These are phyloP conservation scores for Crax fasciolata DNA, from an alignment of 2,797 vertebrate species.

Conservation along the genomic window DNA sequence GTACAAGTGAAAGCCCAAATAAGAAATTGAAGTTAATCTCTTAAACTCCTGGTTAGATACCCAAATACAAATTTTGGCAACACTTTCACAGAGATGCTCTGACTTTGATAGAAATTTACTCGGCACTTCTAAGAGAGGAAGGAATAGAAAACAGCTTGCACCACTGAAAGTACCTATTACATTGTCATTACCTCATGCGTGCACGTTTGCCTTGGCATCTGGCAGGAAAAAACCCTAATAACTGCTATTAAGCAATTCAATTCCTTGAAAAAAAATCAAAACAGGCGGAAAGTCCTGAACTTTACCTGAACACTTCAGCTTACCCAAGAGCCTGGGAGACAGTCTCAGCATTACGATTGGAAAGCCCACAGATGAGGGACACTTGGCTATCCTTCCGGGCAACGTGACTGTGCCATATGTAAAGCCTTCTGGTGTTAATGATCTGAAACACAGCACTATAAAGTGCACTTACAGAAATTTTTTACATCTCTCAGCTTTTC, in stretches of 20 bases:
- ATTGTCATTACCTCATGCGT: background rate
- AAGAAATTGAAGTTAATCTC: background rate
- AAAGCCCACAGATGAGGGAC: background rate
- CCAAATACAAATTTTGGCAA: background rate
- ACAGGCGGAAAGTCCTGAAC: background rate
- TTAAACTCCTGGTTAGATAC: background rate
- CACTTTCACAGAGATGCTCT: background rate
- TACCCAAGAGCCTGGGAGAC: background rate
- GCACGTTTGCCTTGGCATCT: background rate
- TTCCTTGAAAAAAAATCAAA: background rate
- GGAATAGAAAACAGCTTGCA: background rate
- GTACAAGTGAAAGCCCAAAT: background rate
- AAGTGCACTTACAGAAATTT: accelerated
- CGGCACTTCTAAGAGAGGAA: background rate
- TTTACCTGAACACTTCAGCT: background rate
- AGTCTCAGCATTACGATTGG: background rate
- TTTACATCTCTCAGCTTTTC: background rate
- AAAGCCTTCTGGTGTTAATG: background rate
- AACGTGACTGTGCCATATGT: background rate
- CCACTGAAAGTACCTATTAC: background rate
- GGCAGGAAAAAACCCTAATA: background rate
- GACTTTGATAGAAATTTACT: background rate
- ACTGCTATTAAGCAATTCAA: background rate
- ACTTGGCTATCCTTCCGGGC: background rate
- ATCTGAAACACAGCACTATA: background rate